Evolutionary conservation across 1,140 invertebrate species (phyloP).

Genomic region (Stratiolaelaps scimitus): DNA sequence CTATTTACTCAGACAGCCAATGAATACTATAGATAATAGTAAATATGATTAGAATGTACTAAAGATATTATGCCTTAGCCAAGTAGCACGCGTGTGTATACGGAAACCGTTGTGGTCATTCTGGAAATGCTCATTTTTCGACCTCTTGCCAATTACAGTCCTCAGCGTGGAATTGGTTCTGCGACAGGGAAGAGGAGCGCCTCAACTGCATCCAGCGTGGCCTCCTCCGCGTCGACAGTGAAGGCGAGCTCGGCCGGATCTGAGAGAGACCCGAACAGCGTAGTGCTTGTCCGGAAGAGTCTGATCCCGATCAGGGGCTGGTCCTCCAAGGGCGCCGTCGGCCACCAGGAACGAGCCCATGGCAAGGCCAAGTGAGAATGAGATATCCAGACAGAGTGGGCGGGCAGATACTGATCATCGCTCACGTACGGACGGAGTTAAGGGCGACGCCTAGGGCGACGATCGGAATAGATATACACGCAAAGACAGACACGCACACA

Average conservation of each 20-base stretch:
- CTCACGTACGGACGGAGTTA: not conserved
- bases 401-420: not conserved
- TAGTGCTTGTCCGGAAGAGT: conserved; percentile 23
- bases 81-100: too few species aligned
- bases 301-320: conserved; percentile 23
- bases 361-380: not conserved
- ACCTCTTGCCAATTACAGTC: conserved; percentile 2
- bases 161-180: not conserved
- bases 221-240: conserved; percentile 12
- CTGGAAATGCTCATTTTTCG: too few species aligned
- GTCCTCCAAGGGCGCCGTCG: not conserved
- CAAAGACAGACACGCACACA: not conserved
- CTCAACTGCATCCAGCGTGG: conserved; percentile 22
- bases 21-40: too few species aligned
- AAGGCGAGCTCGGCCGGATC: conserved; percentile 1
- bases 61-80: too few species aligned
- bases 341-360: not conserved
- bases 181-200: conserved; percentile 1
- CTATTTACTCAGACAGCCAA: too few species aligned
- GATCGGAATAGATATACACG: too few species aligned
- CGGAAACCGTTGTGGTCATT: too few species aligned
- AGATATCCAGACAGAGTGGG: not conserved
- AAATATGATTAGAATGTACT: too few species aligned
- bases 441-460: not conserved
- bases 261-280: conserved; percentile 25